These are phyloP conservation scores for Artibeus lituratus DNA, from an alignment of 2,797 vertebrate genomes.

Conservation along the genomic window DNA sequence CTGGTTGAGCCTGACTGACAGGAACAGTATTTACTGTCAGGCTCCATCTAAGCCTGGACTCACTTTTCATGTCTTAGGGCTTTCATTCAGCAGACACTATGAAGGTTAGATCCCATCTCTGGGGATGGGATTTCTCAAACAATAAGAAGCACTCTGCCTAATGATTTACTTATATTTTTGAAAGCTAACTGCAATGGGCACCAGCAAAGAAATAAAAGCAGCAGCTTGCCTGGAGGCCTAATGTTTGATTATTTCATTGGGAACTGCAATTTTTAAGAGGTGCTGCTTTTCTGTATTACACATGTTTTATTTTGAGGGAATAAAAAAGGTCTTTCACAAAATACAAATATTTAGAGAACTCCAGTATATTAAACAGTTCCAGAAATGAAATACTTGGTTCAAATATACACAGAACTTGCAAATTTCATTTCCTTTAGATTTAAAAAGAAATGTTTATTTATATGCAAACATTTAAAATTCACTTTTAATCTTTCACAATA, in stretches of 20 bases:
- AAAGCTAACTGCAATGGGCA: not conserved
- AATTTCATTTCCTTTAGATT: not conserved
- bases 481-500: not conserved
- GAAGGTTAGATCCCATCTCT: constrained; percentile 33
- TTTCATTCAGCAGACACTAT: constrained; percentile 21
- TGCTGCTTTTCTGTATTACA: not conserved
- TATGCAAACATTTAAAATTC: not conserved
- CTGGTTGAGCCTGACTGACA: constrained; percentile 60
- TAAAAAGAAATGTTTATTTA: not conserved
- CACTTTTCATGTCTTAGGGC: not conserved
- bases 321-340: not conserved
- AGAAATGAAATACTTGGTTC: not conserved
- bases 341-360: not conserved
- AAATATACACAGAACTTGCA: not conserved
- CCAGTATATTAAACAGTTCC: not conserved
- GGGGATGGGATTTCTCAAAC: constrained; percentile 2
- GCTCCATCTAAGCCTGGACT: not conserved
- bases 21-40: constrained; percentile 63
- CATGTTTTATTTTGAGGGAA: not conserved
- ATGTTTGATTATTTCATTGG: not conserved
- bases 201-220: not conserved
- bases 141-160: not conserved
- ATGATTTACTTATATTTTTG: constrained; percentile 41
- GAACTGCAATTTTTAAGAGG: not conserved
- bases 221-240: not conserved